These are phyloP conservation scores for Gracilinanus agilis DNA, from an alignment of 2,113 vertebrate genomes.

Conservation along the genomic window DNA sequence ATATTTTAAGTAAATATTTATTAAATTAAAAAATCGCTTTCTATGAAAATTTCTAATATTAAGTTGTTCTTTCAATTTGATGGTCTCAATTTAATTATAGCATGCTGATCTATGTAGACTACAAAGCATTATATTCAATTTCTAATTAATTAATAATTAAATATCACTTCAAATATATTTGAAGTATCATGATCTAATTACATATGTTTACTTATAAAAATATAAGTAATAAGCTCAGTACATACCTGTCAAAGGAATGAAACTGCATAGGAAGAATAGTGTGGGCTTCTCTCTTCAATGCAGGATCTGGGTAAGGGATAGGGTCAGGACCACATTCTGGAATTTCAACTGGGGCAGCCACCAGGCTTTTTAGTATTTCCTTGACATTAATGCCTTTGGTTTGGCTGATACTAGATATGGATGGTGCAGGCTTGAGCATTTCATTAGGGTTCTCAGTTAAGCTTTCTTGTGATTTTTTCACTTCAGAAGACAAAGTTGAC, in stretches of 20 bases:
- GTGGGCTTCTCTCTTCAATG: constrained; percentile 93
- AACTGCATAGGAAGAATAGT: constrained; percentile 95
- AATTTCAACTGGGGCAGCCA: constrained; percentile 92
- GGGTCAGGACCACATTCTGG: constrained; percentile 92
- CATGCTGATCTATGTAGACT: background rate
- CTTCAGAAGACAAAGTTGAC: constrained; percentile 91
- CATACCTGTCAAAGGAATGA: constrained; percentile 99
- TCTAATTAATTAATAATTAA: background rate
- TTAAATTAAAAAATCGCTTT: background rate
- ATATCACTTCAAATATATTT: background rate
- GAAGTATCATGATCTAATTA: background rate
- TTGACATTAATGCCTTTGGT: constrained; percentile 97
- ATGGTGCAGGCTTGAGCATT: constrained; percentile 88
- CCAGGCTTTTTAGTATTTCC: constrained; percentile 96
- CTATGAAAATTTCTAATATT: background rate
- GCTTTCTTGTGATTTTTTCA: constrained; percentile 93
- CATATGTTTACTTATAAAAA: constrained; percentile 2
- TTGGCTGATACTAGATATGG: constrained; percentile 93
- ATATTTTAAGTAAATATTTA: background rate
- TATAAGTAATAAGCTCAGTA: constrained; percentile 56
- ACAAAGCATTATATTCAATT: background rate
- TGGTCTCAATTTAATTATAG: background rate
- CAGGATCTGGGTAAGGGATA: constrained; percentile 91
- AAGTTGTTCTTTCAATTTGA: background rate
- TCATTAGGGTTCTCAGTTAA: constrained; percentile 90